Evolutionary conservation across 2,888 invertebrate genomes (phyloP).

Genomic region (Mactromeris polynyma): DNA sequence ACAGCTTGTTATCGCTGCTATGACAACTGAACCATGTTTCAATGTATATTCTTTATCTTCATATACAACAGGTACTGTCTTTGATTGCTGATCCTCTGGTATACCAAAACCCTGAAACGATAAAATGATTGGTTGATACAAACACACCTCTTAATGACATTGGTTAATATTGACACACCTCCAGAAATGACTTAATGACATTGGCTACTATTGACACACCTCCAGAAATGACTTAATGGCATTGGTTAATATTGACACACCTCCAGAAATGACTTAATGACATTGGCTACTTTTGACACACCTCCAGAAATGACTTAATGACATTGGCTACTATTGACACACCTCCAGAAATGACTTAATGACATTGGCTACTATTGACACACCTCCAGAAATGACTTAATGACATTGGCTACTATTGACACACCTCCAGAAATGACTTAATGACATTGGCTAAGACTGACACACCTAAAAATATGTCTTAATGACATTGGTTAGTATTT

Average conservation of each 20-base stretch:
- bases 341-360: not conserved
- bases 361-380: not conserved
- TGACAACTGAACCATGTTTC: conserved; percentile 96
- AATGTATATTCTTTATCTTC: conserved; percentile 94
- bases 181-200: not conserved
- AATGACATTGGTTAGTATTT: too few species aligned
- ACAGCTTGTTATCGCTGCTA: conserved; percentile 99
- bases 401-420: not conserved
- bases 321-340: not conserved
- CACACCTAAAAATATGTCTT: too few species aligned
- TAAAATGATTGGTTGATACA: not conserved
- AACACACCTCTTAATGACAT: not conserved
- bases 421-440: not conserved
- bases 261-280: not conserved
- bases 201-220: not conserved
- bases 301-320: not conserved
- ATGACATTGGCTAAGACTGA: too few species aligned
- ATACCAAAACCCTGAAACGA: conserved; percentile 94
- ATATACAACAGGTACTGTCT: conserved; percentile 92
- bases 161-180: not conserved
- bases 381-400: not conserved
- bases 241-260: not conserved
- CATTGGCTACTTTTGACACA: not conserved
- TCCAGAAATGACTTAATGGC: not conserved
- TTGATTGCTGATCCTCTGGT: conserved; percentile 89